These are phyloP conservation scores for Drosophila repleta DNA, from an alignment of 1,140 invertebrate species.

Conservation along the genomic window DNA sequence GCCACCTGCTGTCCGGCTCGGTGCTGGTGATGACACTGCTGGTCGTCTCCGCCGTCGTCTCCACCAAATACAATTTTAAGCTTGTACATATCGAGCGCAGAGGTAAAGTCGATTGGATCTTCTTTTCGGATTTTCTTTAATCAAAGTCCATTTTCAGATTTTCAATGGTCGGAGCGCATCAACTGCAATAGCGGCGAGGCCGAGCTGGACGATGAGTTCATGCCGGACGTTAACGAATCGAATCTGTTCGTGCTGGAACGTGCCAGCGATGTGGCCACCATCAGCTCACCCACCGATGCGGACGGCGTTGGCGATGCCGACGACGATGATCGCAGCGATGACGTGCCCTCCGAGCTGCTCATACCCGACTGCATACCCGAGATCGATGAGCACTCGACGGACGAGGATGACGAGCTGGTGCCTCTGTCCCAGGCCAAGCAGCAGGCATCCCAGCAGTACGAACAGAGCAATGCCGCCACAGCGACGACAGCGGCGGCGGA, in stretches of 20 bases:
- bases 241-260: slow-evolving; percentile 76
- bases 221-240: slow-evolving; percentile 80
- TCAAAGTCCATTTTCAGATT: slow-evolving; percentile 51
- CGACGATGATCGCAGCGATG: slow-evolving; percentile 79
- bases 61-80: slow-evolving; percentile 74
- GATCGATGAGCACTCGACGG: slow-evolving; percentile 80
- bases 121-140: not conserved
- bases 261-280: slow-evolving; percentile 74
- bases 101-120: slow-evolving; percentile 37
- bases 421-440: slow-evolving; percentile 37
- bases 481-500: slow-evolving; percentile 4
- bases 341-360: slow-evolving; percentile 77
- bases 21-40: slow-evolving; percentile 62
- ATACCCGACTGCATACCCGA: slow-evolving; percentile 81
- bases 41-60: slow-evolving; percentile 67
- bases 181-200: slow-evolving; percentile 61
- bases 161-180: slow-evolving; percentile 67
- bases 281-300: slow-evolving; percentile 69
- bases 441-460: not conserved
- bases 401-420: slow-evolving; percentile 76
- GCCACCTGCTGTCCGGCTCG: slow-evolving; percentile 75
- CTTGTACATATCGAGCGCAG: slow-evolving; percentile 67
- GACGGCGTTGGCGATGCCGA: slow-evolving; percentile 18
- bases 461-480: not conserved
- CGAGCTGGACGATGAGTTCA: slow-evolving; percentile 78